Conservation (phyloP, 2,888 invertebrate species). For the Zygogramma bicolorata region DNA sequence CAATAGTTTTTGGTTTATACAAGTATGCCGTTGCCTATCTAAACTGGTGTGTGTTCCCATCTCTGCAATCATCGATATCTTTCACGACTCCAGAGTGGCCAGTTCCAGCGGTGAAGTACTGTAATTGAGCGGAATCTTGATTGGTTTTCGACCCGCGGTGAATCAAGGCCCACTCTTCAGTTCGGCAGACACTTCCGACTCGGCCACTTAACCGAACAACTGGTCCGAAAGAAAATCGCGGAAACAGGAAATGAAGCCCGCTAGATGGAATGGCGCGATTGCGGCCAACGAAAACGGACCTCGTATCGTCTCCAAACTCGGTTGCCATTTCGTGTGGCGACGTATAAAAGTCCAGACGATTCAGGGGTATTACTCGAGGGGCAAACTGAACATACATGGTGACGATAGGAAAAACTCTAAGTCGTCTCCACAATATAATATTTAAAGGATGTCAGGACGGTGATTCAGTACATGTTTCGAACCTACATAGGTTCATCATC, state of each 20-base stretch:
- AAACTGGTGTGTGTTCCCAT: conserved; percentile 2
- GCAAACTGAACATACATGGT: too few species aligned
- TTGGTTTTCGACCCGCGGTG: conserved; percentile 16
- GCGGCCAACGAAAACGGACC: neutral
- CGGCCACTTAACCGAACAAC: too few species aligned
- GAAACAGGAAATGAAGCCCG: conserved; percentile 53
- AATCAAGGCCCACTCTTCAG: conserved; percentile 1
- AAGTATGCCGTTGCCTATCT: too few species aligned
- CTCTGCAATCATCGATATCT: conserved; percentile 18
- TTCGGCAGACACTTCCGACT: conserved; percentile 44
- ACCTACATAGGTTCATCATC: too few species aligned
- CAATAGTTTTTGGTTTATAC: too few species aligned
- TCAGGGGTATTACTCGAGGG: too few species aligned
- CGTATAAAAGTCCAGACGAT: neutral
- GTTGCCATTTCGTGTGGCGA: neutral
- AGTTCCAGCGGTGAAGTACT: conserved; percentile 23
- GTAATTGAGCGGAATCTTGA: conserved; percentile 24
- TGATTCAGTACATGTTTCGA: too few species aligned
- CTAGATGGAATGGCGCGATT: conserved; percentile 46
- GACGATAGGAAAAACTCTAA: too few species aligned
- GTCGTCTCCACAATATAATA: too few species aligned
- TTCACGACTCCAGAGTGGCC: conserved; percentile 10
- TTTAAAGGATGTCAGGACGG: too few species aligned
- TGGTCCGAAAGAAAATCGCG: too few species aligned
- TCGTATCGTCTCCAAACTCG: neutral